These are phyloP conservation scores for Orchesellides sinensis DNA, from an alignment of 2,888 invertebrate genomes.

Conservation along the genomic window DNA sequence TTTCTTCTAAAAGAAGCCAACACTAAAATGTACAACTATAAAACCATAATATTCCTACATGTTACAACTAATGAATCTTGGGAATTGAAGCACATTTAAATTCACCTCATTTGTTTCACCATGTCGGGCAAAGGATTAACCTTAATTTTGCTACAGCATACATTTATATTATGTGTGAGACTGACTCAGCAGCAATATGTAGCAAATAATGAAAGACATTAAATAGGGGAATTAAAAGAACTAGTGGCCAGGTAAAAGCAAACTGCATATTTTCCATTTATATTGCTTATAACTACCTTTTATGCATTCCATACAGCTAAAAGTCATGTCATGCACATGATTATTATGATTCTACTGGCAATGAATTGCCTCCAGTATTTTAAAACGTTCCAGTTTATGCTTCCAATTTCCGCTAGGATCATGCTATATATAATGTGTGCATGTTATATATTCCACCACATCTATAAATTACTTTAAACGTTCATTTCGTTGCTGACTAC, in stretches of 20 bases:
- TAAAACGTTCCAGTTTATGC: not conserved
- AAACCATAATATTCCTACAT: not conserved
- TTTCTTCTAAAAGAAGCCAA: not conserved
- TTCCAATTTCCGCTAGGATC: not conserved
- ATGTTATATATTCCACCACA: not conserved
- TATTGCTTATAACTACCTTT: constrained; percentile 11
- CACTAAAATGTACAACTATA: not conserved
- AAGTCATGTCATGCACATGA: not conserved
- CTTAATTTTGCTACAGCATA: constrained; percentile 2
- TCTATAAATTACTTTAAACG: not conserved
- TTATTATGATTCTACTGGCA: not conserved
- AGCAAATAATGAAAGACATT: not conserved
- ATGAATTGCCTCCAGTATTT: not conserved
- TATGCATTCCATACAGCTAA: too few relatives aligned
- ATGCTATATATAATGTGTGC: not conserved
- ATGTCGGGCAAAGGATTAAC: not conserved
- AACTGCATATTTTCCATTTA: not conserved
- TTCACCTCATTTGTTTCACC: constrained; percentile 9
- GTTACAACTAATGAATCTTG: constrained; percentile 16
- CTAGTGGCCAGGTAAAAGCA: not conserved
- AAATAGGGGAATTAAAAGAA: not conserved
- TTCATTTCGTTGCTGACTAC: not conserved
- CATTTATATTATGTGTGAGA: not conserved
- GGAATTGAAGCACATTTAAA: constrained; percentile 12
- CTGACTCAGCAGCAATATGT: not conserved